Percentiles rank a stretch among this genome's conserved stretches.
These are phyloP conservation scores for Karalla daura DNA, from an alignment of 2,797 vertebrate genomes.

Conservation along the genomic window DNA sequence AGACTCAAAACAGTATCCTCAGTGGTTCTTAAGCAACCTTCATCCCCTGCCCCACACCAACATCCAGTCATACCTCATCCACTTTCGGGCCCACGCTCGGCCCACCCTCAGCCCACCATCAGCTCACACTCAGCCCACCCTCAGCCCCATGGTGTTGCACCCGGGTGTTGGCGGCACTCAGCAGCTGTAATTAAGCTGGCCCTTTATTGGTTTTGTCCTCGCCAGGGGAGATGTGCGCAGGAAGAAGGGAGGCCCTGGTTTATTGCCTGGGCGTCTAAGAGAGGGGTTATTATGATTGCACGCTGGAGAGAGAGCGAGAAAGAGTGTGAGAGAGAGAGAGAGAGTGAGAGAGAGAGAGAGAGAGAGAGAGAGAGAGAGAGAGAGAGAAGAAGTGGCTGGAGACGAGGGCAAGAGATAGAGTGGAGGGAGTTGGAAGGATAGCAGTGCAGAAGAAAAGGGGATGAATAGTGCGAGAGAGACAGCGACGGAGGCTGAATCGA, in stretches of 20 bases:
- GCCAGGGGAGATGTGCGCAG: conserved; percentile 69
- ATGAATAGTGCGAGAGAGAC: conserved; percentile 58
- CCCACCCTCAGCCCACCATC: conserved; percentile 52
- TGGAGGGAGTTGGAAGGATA: conserved; percentile 54
- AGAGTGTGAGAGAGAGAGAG: conserved; percentile 23
- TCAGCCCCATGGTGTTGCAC: conserved; percentile 56
- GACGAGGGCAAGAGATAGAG: no score
- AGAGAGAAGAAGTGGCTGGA: conserved; percentile 27
- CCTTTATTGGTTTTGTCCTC: conserved; percentile 81
- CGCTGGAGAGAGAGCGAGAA: conserved; percentile 57
- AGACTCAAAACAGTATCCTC: conserved; percentile 37
- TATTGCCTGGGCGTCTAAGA: conserved; percentile 75
- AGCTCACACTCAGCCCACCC: conserved; percentile 51
- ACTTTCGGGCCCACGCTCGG: conserved; percentile 54
- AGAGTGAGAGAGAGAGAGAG: conserved; percentile 19
- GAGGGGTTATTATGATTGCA: conserved; percentile 74
- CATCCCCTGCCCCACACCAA: neutral
- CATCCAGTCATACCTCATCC: conserved; percentile 39
- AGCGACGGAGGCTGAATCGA: conserved; percentile 59
- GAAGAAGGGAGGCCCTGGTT: conserved; percentile 70
- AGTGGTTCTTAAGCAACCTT: conserved; percentile 32
- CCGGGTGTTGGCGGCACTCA: conserved; percentile 66
- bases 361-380: no score
- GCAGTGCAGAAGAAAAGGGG: conserved; percentile 48
- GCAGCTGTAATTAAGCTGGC: conserved; percentile 79